These are phyloP conservation scores for Sclerodermus sp. DNA, from an alignment of 2,888 invertebrate genomes.

Conservation along the genomic window DNA sequence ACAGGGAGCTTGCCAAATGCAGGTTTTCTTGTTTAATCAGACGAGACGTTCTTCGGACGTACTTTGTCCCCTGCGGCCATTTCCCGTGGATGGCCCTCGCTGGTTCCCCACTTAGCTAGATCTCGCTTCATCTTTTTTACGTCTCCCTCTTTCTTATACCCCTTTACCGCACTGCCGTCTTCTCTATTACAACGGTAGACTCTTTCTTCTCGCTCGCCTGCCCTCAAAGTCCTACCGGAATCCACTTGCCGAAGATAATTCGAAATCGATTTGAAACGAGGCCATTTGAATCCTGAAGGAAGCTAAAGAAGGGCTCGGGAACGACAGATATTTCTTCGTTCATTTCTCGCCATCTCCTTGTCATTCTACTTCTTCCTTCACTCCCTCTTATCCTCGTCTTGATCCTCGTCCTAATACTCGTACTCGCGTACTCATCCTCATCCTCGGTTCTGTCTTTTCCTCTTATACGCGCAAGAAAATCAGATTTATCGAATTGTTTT, in stretches of 20 bases:
- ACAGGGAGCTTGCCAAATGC: conserved; percentile 28
- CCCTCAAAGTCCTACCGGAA: conserved; percentile 27
- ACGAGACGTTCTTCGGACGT: conserved; percentile 5
- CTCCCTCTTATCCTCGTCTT: background rate
- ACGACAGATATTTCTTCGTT: conserved; percentile 10
- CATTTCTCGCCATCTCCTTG: background rate
- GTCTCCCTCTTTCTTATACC: conserved; percentile 15
- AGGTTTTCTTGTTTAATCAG: conserved; percentile 28
- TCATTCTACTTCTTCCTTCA: background rate
- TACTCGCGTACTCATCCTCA: too few species aligned
- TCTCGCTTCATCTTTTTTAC: conserved; percentile 3
- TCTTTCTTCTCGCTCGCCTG: conserved; percentile 12
- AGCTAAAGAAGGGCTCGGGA: conserved; percentile 13
- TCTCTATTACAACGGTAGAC: conserved; percentile 26
- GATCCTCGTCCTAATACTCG: too few species aligned
- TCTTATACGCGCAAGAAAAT: too few species aligned
- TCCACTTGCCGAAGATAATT: conserved; percentile 45
- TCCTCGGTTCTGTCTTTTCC: too few species aligned
- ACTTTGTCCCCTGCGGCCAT: conserved; percentile 19
- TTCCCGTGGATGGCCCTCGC: conserved; percentile 5
- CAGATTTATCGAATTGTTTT: too few species aligned
- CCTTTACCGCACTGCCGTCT: conserved; percentile 25
- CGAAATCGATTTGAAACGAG: conserved; percentile 51
- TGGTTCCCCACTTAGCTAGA: conserved; percentile 5
- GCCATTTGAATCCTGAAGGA: conserved; percentile 42